Evolutionary conservation across 2,888 invertebrate species (phyloP), one percentile per base, ranked within the genome.

Genomic region (Caenorhabditis macrosperma): DNA sequence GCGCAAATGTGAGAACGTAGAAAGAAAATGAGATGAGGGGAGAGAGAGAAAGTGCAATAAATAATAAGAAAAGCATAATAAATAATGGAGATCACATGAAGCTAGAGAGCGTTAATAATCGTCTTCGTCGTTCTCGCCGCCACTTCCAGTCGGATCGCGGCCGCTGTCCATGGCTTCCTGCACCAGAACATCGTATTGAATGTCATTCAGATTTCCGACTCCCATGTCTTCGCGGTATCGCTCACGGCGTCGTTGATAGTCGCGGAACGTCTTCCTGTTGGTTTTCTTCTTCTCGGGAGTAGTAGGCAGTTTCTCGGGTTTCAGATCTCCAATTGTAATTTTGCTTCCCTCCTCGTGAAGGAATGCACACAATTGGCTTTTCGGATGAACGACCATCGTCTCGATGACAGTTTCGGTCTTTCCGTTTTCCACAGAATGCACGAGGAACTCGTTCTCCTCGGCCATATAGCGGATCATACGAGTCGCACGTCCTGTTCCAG

Each of bases 171-270:
- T 64, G 28, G 64, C 55, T 41, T 74, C 74, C 52, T 74, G 74
- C 24, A 74, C 74, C 10, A 74, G 64, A n/a, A 74, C 74, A 50
- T 74, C 74, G 24, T 74, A 74, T 17, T 74, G 74, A 48, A 74
- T 64, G 52, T 74, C 74, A 30, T 50, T 74, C 10, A 64, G 17
- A 38, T 59, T 64, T 4, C 26, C 28, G 20, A 24, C 22, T 50
- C 64, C 74, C 50, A 66, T 60, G 6, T 44, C 60, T 30, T 61
- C 63, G 1, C 64, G 77, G 28, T 57, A 77, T 7, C 50, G 41
- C 17, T 77, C 77, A n/a, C 77, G 64, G 10, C 59, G 57, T 30
- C 44, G 22, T 41, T 77, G 77, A 28, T 69, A 77, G n/a, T 77
- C 77, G 0, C 77, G 77, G 69, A 69, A 77, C 17, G 63, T 77